Evolutionary conservation across 2,113 vertebrate genomes (phyloP).

Genomic region (Oreochromis tanganicae): DNA sequence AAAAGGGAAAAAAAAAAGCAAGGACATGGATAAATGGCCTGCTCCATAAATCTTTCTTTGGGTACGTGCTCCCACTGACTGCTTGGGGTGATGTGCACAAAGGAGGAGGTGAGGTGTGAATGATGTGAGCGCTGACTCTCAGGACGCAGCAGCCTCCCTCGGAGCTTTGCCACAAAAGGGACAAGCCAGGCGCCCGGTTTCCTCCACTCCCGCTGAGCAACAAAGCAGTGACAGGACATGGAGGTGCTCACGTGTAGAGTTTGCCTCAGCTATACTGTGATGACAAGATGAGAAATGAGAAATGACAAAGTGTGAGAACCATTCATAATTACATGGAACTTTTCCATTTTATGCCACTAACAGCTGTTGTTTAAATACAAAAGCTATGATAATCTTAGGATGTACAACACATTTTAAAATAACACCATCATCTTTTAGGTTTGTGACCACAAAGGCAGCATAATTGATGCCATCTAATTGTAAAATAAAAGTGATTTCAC

Average conservation of each 20-base stretch:
- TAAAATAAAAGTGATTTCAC: not conserved
- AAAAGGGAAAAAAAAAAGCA: rapidly evolving
- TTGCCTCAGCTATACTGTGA: not conserved
- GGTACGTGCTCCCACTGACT: slow-evolving; percentile 23
- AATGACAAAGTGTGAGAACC: not conserved
- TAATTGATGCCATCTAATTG: not conserved
- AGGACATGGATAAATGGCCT: not conserved
- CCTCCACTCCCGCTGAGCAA: not conserved
- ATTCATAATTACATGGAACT: not conserved
- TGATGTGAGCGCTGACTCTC: slow-evolving; percentile 14
- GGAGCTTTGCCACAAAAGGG: slow-evolving; percentile 4
- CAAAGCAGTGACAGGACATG: slow-evolving; percentile 6
- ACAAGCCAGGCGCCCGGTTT: slow-evolving; percentile 4
- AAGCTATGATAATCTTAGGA: not conserved
- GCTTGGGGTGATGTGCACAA: slow-evolving; percentile 35
- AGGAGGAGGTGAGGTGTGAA: slow-evolving; percentile 56
- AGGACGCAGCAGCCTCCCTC: slow-evolving; percentile 53
- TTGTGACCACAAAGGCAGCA: not conserved
- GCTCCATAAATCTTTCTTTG: slow-evolving; percentile 16
- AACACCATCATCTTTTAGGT: not conserved
- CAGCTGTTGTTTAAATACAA: not conserved
- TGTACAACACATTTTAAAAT: not conserved
- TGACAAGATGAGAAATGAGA: not conserved
- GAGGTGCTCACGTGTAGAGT: not conserved
- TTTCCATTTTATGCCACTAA: not conserved